A percentile compares a stretch with the other conserved stretches of the same genome.
phyloP scores from a whole-genome alignment of 2,888 invertebrate species.

The Watsonalla binaria region DNA sequence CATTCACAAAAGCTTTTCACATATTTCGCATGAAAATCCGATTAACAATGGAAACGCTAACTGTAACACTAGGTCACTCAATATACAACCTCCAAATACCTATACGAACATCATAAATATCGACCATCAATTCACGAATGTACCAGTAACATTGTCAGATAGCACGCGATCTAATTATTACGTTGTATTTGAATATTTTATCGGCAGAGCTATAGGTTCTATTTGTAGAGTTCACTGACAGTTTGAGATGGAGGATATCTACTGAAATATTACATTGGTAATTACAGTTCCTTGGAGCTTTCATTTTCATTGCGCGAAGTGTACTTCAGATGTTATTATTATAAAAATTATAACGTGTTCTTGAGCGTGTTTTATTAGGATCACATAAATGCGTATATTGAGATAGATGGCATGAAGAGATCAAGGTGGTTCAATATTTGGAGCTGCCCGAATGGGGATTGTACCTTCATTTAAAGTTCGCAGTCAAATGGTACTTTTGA shows the following conservation, averaged over 20 bases:
- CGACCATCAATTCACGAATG: background rate
- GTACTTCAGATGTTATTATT: no score
- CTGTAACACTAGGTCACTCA: constrained; percentile 26
- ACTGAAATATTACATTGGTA: background rate
- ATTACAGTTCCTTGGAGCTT: no score
- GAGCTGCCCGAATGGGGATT: no score
- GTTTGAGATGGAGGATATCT: background rate
- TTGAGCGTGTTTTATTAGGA: no score
- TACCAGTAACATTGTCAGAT: constrained; percentile 8
- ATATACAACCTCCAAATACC: constrained; percentile 11
- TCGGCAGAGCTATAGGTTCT: constrained; percentile 7
- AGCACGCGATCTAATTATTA: constrained; percentile 15
- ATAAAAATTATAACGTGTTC: no score
- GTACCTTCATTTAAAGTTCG: no score
- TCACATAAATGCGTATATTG: no score
- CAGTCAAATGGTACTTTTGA: no score
- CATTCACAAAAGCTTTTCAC: no score
- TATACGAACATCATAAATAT: constrained; percentile 7
- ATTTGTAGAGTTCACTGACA: background rate
- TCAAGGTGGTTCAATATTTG: no score
- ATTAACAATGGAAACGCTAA: constrained; percentile 15
- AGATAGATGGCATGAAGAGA: no score
- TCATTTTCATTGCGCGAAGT: no score
- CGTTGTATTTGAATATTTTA: constrained; percentile 11
- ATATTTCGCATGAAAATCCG: background rate